phyloP scores from a whole-genome alignment of 2,888 invertebrate genomes.

The Uloborus plumipes region DNA sequence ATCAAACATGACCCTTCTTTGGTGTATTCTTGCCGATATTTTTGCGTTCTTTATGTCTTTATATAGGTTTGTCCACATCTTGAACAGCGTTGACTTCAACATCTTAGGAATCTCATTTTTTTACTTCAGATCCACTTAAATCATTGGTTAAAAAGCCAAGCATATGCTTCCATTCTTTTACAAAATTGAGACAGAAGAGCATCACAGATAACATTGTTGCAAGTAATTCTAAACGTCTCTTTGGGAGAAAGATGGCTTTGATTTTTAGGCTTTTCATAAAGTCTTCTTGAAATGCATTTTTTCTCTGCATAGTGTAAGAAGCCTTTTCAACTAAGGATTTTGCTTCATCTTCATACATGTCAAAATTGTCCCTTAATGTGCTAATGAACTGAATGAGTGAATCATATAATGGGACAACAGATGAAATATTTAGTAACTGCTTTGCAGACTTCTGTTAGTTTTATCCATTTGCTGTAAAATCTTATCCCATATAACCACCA shows the following conservation, averaged over 20 bases:
- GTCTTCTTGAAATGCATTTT: not conserved
- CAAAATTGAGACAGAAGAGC: not conserved
- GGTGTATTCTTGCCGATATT: too few species aligned
- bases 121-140: too few species aligned
- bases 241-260: not conserved
- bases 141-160: not conserved
- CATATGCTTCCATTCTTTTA: not conserved
- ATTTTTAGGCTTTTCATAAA: not conserved
- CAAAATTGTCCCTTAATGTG: not conserved
- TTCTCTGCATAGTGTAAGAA: not conserved
- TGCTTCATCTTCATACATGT: not conserved
- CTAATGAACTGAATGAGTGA: not conserved
- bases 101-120: too few species aligned
- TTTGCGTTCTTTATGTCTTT: too few species aligned
- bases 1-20: too few species aligned
- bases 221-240: not conserved
- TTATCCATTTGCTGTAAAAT: not conserved
- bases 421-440: not conserved
- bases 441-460: not conserved
- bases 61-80: too few species aligned
- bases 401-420: not conserved
- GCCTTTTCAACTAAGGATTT: not conserved
- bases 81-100: too few species aligned
- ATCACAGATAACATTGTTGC: not conserved
- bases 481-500: conserved; percentile 1